Evolutionary conservation across 2,113 vertebrate genomes (phyloP).

Genomic region (Pachyramphus minor): DNA sequence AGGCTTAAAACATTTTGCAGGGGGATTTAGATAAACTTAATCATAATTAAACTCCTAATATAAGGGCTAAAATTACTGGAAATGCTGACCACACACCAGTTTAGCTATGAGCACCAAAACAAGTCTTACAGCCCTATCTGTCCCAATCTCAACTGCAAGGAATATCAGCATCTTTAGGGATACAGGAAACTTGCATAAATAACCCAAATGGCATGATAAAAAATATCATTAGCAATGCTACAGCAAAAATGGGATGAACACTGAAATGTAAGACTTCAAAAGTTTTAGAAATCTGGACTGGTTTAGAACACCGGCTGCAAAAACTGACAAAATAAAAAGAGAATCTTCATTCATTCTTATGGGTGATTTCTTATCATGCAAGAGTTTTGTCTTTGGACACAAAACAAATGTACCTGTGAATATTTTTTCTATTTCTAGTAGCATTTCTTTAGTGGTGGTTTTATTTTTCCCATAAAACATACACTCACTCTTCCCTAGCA

Average conservation of each 20-base stretch:
- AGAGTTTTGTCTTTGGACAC: not conserved
- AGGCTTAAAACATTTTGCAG: not conserved
- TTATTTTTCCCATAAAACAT: not conserved
- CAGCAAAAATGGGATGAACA: not conserved
- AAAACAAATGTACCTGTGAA: not conserved
- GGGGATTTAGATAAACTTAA: not conserved
- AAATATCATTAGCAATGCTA: not conserved
- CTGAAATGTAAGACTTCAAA: not conserved
- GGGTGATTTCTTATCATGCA: not conserved
- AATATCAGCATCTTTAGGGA: not conserved
- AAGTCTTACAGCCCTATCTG: not conserved
- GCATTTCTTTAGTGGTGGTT: not conserved
- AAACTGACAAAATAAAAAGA: not conserved
- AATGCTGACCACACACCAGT: not conserved
- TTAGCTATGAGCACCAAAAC: not conserved
- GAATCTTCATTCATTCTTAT: not conserved
- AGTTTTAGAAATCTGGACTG: not conserved
- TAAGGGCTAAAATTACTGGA: not conserved
- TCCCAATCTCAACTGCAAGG: not conserved
- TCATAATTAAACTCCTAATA: not conserved
- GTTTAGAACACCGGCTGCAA: not conserved
- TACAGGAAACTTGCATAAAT: not conserved
- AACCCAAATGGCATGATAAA: rapidly evolving
- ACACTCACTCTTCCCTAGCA: not conserved
- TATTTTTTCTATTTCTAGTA: not conserved